Evolutionary conservation across 1,140 invertebrate genomes (phyloP).

Genomic region (Aricia agestis): DNA sequence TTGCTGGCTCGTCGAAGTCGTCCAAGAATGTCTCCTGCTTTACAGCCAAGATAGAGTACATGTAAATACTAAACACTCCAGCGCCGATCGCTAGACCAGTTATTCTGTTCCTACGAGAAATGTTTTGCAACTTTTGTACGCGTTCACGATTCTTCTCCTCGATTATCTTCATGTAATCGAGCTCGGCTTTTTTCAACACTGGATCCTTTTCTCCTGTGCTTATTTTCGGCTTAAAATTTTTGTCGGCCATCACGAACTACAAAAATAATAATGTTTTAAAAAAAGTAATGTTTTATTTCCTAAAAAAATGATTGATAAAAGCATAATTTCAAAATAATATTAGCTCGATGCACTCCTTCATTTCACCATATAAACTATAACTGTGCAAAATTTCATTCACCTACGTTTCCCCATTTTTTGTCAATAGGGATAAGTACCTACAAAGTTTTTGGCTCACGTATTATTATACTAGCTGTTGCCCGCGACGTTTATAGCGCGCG

Average conservation of each 20-base stretch:
- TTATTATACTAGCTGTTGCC: no score
- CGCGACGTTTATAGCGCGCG: no score
- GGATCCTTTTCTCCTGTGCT: constrained; percentile 60
- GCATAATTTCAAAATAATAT: no score
- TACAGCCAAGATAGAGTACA: constrained; percentile 88
- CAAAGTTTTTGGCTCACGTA: no score
- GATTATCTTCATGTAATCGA: constrained; percentile 86
- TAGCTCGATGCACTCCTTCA: no score
- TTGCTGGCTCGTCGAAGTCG: constrained; percentile 88
- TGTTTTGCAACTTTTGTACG: constrained; percentile 79
- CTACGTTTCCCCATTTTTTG: no score
- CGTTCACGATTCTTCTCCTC: constrained; percentile 84
- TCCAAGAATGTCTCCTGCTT: constrained; percentile 92
- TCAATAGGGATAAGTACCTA: no score
- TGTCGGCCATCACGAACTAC: constrained; percentile 64
- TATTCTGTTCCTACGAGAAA: constrained; percentile 80
- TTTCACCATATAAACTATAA: no score
- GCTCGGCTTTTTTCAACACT: constrained; percentile 79
- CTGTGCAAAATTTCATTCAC: no score
- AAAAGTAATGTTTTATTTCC: no score
- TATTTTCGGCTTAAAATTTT: constrained; percentile 55
- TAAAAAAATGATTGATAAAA: no score
- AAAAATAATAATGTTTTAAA: no score
- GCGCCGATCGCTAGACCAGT: constrained; percentile 79
- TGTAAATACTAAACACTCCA: constrained; percentile 84